Percentiles rank a stretch among this genome's conserved stretches.
phyloP scores from a whole-genome alignment of 2,888 invertebrate genomes.

The Eristalis intricaria region DNA sequence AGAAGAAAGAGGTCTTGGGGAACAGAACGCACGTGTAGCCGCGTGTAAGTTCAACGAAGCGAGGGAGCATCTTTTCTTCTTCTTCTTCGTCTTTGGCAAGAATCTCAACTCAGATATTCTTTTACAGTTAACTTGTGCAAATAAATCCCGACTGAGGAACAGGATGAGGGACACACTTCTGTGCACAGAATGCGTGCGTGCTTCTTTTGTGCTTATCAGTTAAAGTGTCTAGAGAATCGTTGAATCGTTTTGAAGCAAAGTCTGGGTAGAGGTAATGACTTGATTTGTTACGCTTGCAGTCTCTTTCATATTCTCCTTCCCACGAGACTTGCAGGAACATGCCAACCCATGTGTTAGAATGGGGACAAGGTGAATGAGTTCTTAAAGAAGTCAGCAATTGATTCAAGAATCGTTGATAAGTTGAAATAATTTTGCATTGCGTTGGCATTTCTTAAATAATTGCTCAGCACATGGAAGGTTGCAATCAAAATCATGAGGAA shows the following conservation, averaged over 20 bases:
- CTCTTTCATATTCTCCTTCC: too few species aligned
- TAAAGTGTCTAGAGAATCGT: neutral
- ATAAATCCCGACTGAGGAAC: neutral
- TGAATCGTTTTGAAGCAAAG: neutral
- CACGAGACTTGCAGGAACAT: too few species aligned
- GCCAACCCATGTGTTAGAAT: too few species aligned
- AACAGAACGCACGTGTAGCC: conserved; percentile 4
- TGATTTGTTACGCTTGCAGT: neutral
- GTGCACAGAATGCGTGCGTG: neutral
- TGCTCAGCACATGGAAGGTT: too few species aligned
- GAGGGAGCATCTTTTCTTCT: neutral
- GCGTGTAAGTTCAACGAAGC: conserved; percentile 3
- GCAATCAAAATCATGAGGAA: too few species aligned
- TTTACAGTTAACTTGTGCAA: neutral
- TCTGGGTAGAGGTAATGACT: neutral
- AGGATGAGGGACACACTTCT: neutral
- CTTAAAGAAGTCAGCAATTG: too few species aligned
- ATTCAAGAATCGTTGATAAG: too few species aligned
- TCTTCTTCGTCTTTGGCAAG: neutral
- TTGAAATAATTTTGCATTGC: too few species aligned
- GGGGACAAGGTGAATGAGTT: too few species aligned
- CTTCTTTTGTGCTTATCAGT: neutral
- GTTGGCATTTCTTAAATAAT: too few species aligned
- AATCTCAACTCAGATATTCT: neutral
- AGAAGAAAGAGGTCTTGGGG: neutral